Percentiles rank a stretch among this genome's conserved stretches.
Conservation (phyloP, 2,797 vertebrate genomes). For the Okamejei kenojei region DNA sequence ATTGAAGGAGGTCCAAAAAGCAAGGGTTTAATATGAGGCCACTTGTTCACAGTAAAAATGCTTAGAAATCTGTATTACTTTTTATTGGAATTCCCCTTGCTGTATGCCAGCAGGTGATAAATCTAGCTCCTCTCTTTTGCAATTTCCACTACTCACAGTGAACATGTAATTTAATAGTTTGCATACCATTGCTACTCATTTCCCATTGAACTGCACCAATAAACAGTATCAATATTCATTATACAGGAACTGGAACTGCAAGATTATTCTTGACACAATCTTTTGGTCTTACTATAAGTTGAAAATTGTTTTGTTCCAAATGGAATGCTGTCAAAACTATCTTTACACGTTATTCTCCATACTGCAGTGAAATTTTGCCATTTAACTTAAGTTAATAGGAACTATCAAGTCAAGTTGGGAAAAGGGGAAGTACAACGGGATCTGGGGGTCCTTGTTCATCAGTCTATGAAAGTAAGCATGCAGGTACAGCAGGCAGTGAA, state of each 20-base stretch:
- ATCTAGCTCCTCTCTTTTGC: constrained; percentile 24
- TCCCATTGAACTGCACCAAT: background rate
- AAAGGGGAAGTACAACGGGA: no score
- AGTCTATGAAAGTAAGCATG: no score
- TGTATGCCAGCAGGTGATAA: background rate
- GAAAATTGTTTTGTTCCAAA: background rate
- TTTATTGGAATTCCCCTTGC: background rate
- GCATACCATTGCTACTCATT: constrained; percentile 3
- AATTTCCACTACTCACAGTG: background rate
- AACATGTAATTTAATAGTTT: constrained; percentile 3
- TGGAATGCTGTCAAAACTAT: background rate
- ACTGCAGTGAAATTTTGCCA: background rate
- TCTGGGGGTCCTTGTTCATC: no score
- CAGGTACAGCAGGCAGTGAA: no score
- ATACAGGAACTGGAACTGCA: background rate
- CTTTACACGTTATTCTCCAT: background rate
- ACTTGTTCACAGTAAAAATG: background rate
- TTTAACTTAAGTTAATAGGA: background rate
- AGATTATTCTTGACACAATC: background rate
- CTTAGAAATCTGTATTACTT: background rate
- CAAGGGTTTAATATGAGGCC: background rate
- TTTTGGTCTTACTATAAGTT: background rate
- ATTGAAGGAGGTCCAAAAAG: background rate
- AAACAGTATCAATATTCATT: background rate
- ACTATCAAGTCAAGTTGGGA: no score